Evolutionary conservation across 1,140 invertebrate species (phyloP).

Genomic region (Drosophila ercepeae): DNA sequence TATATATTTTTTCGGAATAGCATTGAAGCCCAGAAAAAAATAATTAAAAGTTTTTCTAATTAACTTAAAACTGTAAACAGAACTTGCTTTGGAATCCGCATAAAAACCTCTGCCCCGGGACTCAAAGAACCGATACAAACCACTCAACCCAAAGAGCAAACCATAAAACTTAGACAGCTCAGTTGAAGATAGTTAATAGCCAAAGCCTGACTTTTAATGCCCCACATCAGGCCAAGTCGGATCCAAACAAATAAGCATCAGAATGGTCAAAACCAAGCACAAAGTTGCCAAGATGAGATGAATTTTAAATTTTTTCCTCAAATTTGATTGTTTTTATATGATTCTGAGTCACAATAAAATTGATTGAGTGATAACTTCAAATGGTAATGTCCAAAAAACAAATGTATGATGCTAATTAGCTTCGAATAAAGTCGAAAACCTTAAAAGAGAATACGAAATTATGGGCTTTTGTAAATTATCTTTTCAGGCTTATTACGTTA

Average conservation of each 20-base stretch:
- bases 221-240: conserved; percentile 4
- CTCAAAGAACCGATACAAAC: background rate
- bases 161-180: conserved; percentile 25
- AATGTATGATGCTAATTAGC: conserved; percentile 63
- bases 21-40: background rate
- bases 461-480: conserved; percentile 19
- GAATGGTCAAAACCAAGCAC: conserved; percentile 12
- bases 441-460: background rate
- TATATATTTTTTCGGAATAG: too few species aligned
- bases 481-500: conserved; percentile 16
- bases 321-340: conserved; percentile 33
- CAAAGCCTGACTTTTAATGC: conserved; percentile 45
- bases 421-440: conserved; percentile 25
- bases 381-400: conserved; percentile 29
- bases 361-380: conserved; percentile 67
- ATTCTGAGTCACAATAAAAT: conserved; percentile 40
- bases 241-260: conserved; percentile 8
- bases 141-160: background rate
- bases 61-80: conserved; percentile 9
- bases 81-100: conserved; percentile 11
- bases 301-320: conserved; percentile 9
- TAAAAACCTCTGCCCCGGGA: conserved; percentile 3
- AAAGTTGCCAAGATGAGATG: conserved; percentile 22
- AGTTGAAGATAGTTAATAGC: conserved; percentile 5
- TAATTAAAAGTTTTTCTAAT: conserved; percentile 6